phyloP scores from a whole-genome alignment of 2,113 vertebrate genomes.

The Odobenus rosmarus region DNA sequence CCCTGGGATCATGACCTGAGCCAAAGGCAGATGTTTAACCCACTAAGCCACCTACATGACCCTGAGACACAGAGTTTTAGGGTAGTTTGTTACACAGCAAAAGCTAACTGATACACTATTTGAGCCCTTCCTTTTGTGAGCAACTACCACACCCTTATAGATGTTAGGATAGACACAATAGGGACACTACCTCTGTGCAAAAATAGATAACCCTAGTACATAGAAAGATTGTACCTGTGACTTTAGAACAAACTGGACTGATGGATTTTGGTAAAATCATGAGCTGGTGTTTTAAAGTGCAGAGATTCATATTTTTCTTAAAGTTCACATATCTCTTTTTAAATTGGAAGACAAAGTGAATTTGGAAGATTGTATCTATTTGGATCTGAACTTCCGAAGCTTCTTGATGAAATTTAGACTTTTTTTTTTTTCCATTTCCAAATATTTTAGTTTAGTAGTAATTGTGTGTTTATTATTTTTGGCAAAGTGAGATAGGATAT shows the following conservation, averaged over 20 bases:
- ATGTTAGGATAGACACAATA: too few relatives aligned
- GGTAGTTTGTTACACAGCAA: background rate
- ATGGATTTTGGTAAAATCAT: background rate
- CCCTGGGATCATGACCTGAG: background rate
- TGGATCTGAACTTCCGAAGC: background rate
- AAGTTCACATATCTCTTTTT: background rate
- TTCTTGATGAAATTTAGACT: conserved; percentile 13
- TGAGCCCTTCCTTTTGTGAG: background rate
- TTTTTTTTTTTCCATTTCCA: background rate
- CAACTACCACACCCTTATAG: background rate
- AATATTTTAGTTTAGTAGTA: background rate
- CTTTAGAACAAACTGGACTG: background rate
- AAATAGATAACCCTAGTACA: background rate
- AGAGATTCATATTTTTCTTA: background rate
- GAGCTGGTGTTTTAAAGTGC: background rate
- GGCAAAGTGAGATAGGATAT: background rate
- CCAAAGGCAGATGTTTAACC: background rate
- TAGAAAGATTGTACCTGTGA: background rate
- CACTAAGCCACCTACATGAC: background rate
- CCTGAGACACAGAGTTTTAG: background rate
- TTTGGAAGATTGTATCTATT: background rate
- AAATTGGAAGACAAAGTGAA: background rate
- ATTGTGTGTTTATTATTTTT: background rate
- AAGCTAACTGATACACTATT: background rate
- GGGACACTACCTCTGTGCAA: background rate